Percentiles rank a stretch among this genome's conserved stretches.
phyloP scores from a whole-genome alignment of 2,113 vertebrate species.

The Ptyas mucosa region DNA sequence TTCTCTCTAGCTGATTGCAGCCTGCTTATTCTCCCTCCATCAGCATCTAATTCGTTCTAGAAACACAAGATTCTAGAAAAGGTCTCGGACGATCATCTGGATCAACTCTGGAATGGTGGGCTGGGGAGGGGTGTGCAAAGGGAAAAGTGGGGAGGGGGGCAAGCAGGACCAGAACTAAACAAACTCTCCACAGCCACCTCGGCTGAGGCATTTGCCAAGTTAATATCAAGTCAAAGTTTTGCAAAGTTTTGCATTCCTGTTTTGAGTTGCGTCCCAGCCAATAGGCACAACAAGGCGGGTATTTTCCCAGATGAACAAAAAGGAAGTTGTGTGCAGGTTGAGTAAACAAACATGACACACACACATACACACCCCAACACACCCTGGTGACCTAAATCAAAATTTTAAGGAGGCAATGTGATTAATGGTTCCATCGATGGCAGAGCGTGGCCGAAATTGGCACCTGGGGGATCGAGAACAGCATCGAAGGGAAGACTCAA shows the following conservation, averaged over 20 bases:
- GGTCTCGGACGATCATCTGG: not conserved
- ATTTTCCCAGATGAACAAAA: not conserved
- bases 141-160: not conserved
- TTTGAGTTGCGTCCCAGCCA: not conserved
- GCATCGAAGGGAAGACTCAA: too few species aligned
- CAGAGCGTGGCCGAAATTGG: not conserved
- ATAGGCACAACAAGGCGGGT: fast-evolving
- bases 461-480: too few species aligned
- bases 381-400: conserved; percentile 14
- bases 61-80: not conserved
- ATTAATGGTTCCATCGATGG: not conserved
- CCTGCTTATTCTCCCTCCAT: not conserved
- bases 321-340: fast-evolving
- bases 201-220: not conserved
- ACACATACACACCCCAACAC: not conserved
- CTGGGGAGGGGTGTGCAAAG: not conserved
- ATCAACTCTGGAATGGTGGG: not conserved
- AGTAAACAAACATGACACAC: not conserved
- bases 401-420: conserved; percentile 4
- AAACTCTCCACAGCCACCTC: not conserved
- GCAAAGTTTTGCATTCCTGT: not conserved
- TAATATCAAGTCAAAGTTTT: not conserved
- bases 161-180: not conserved
- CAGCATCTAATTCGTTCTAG: not conserved
- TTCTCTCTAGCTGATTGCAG: not conserved